Evolutionary conservation across 2,888 invertebrate species (phyloP).

Genomic region (Marronus borbonicus): DNA sequence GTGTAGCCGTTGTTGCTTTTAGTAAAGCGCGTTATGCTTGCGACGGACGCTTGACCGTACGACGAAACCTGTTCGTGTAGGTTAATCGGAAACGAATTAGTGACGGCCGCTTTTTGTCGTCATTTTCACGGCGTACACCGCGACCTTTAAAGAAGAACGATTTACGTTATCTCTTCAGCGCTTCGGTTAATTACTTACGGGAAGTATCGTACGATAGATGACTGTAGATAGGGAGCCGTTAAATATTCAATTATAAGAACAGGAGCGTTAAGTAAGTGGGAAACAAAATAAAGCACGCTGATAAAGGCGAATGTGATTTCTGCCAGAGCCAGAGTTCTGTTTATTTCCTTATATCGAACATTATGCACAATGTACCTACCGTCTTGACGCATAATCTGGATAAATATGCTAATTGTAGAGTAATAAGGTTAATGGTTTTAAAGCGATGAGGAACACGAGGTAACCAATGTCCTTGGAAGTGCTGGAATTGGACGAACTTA

Average conservation of each 20-base stretch:
- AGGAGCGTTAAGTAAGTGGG: no score
- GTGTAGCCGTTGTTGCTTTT: not conserved
- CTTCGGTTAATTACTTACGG: constrained; percentile 1
- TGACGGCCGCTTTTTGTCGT: constrained; percentile 49
- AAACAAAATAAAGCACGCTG: no score
- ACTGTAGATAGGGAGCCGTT: not conserved
- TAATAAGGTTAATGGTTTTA: no score
- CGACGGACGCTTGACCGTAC: constrained; percentile 3
- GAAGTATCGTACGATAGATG: not conserved
- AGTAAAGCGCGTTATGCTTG: constrained; percentile 26
- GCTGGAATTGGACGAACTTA: no score
- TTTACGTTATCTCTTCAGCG: not conserved
- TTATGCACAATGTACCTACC: no score
- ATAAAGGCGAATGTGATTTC: no score
- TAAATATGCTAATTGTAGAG: no score
- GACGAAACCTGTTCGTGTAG: constrained; percentile 53
- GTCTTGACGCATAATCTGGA: no score
- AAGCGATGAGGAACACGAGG: no score
- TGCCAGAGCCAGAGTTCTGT: no score
- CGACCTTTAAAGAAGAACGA: not conserved
- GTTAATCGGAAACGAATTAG: constrained; percentile 57
- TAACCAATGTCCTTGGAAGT: no score
- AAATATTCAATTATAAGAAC: not conserved
- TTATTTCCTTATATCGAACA: no score
- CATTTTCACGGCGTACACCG: not conserved